A percentile compares a stretch with the other conserved stretches of the same genome.
phyloP scores from a whole-genome alignment of 2,888 invertebrate species.

The Callosobruchus maculatus region DNA sequence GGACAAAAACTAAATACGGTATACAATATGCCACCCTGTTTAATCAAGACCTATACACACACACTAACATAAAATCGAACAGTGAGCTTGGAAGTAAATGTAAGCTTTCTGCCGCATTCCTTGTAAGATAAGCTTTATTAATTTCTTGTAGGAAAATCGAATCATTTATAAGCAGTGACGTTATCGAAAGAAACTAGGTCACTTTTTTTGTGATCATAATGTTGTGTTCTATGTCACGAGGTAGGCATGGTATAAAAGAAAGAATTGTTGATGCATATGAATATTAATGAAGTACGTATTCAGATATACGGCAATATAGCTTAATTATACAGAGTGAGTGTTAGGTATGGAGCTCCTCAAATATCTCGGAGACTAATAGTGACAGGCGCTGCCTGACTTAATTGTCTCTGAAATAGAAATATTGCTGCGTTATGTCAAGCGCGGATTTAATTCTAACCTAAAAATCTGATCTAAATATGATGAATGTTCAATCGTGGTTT shows the following conservation, averaged over 20 bases:
- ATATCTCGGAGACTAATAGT: no score
- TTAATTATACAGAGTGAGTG: no score
- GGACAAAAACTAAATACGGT: no score
- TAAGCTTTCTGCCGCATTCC: neutral
- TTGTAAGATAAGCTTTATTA: neutral
- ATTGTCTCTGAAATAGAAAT: no score
- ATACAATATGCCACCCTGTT: neutral
- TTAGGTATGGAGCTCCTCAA: no score
- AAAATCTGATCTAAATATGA: no score
- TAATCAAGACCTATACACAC: neutral
- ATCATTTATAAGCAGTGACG: neutral
- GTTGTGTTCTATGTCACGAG: neutral
- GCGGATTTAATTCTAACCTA: no score
- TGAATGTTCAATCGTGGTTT: no score
- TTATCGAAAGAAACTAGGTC: neutral
- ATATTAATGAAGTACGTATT: neutral
- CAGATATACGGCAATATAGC: no score
- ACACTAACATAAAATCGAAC: neutral
- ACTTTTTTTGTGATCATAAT: neutral
- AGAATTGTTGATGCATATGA: neutral
- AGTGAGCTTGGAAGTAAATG: neutral
- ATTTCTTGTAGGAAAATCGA: neutral
- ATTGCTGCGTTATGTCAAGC: no score
- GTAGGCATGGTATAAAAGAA: neutral
- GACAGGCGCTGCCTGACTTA: no score